phyloP scores from a whole-genome alignment of 1,140 invertebrate species.

The Coelopa frigida region DNA sequence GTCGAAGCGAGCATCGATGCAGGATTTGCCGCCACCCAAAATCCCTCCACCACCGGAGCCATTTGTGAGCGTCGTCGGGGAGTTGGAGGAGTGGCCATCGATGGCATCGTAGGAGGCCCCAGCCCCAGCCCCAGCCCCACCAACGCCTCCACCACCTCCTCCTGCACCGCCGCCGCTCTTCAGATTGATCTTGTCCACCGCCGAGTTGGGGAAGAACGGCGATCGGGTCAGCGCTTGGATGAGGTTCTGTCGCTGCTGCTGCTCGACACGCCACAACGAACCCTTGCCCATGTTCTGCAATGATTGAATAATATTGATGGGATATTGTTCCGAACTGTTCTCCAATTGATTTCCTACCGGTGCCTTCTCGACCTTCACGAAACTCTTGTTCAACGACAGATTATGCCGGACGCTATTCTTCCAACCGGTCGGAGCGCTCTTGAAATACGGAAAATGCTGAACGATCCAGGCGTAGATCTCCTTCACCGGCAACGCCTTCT shows the following conservation, averaged over 20 bases:
- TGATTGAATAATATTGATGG: neutral
- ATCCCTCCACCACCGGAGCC: neutral
- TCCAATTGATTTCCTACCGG: conserved; percentile 52
- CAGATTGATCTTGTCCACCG: conserved; percentile 38
- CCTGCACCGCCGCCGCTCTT: conserved; percentile 26
- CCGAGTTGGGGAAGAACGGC: conserved; percentile 66
- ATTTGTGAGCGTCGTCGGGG: neutral
- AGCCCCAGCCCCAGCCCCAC: neutral
- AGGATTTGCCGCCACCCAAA: conserved; percentile 7
- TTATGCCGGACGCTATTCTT: conserved; percentile 97
- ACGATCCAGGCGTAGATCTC: conserved; percentile 98
- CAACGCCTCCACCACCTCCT: neutral
- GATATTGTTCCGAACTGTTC: neutral
- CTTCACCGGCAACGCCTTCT: conserved; percentile 85
- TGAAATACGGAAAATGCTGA: conserved; percentile 94
- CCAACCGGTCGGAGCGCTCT: conserved; percentile 93
- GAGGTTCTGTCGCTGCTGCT: conserved; percentile 76
- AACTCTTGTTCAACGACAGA: conserved; percentile 92
- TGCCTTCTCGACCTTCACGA: conserved; percentile 90
- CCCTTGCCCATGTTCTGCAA: conserved; percentile 83
- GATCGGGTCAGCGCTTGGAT: conserved; percentile 76
- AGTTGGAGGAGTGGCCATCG: conserved; percentile 5
- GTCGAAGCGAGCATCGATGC: conserved; percentile 34
- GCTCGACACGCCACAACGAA: conserved; percentile 91
- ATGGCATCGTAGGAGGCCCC: conserved; percentile 13